These are phyloP conservation scores for Carcinoscorpius rotundicauda DNA, from an alignment of 1,140 invertebrate species.

Conservation along the genomic window DNA sequence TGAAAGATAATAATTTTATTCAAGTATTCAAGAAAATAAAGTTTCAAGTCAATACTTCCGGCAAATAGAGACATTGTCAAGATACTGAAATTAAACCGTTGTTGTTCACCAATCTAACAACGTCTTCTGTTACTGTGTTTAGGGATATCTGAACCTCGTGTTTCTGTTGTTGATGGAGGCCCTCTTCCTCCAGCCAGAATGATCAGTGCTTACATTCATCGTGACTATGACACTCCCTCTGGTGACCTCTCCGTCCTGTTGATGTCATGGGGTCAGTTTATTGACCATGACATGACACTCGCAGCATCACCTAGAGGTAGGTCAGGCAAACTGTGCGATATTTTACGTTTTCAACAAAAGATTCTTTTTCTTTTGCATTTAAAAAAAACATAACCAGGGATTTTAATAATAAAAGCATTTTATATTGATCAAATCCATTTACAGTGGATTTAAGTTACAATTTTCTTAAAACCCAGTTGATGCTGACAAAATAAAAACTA, in stretches of 20 bases:
- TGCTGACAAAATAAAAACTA: no score
- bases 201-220: slow-evolving; percentile 43
- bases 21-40: not conserved
- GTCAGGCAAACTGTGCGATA: not conserved
- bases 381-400: no score
- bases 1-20: no score
- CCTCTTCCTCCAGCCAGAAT: slow-evolving; percentile 52
- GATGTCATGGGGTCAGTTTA: slow-evolving; percentile 67
- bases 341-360: no score
- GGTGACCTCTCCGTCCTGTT: slow-evolving; percentile 45
- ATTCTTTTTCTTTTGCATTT: no score
- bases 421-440: no score
- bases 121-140: slow-evolving; percentile 2
- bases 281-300: slow-evolving; percentile 57
- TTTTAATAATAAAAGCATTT: no score
- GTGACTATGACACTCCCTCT: slow-evolving; percentile 21
- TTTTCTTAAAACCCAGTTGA: no score
- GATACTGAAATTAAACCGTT: no score
- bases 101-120: no score
- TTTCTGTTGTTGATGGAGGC: slow-evolving; percentile 21
- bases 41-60: not conserved
- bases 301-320: slow-evolving; percentile 20
- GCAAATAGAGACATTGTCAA: no score
- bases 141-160: slow-evolving; percentile 28
- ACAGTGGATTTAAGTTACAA: no score